phyloP scores from a whole-genome alignment of 2,113 vertebrate genomes.

The Desmodus rotundus region DNA sequence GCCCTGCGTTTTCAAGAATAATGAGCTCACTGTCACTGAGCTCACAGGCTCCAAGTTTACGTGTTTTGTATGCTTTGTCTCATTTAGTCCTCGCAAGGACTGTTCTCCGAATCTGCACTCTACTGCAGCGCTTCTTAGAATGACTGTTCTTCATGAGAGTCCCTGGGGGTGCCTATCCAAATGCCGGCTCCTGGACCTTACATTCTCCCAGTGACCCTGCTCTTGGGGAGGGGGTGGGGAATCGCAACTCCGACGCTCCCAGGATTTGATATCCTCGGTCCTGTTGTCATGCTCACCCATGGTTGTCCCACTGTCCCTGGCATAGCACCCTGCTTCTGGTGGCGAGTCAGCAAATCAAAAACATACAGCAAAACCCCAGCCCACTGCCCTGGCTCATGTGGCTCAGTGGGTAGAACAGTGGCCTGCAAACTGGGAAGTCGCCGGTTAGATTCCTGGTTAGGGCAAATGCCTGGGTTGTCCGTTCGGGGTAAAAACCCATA shows the following conservation, averaged over 20 bases:
- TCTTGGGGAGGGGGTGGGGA: neutral
- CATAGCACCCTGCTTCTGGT: neutral
- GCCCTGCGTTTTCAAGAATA: neutral
- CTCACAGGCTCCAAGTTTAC: neutral
- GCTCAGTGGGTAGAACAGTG: too few species aligned
- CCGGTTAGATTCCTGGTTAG: too few species aligned
- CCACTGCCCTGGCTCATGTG: too few species aligned
- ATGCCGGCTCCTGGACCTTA: neutral
- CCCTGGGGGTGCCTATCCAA: neutral
- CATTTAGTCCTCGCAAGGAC: neutral
- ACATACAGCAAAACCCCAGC: neutral
- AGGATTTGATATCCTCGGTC: accelerated
- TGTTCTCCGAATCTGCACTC: too few species aligned
- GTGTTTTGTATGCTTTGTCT: neutral
- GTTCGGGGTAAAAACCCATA: too few species aligned
- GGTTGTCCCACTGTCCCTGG: neutral
- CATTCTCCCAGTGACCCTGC: neutral
- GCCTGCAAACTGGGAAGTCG: too few species aligned
- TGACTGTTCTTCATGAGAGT: neutral
- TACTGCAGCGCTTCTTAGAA: neutral
- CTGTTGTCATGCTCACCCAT: neutral
- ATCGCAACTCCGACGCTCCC: neutral
- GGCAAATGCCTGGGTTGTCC: too few species aligned
- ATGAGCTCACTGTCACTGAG: neutral
- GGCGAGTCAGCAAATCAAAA: neutral